phyloP scores from a whole-genome alignment of 2,888 invertebrate genomes.

The Seira sanloemensis region DNA sequence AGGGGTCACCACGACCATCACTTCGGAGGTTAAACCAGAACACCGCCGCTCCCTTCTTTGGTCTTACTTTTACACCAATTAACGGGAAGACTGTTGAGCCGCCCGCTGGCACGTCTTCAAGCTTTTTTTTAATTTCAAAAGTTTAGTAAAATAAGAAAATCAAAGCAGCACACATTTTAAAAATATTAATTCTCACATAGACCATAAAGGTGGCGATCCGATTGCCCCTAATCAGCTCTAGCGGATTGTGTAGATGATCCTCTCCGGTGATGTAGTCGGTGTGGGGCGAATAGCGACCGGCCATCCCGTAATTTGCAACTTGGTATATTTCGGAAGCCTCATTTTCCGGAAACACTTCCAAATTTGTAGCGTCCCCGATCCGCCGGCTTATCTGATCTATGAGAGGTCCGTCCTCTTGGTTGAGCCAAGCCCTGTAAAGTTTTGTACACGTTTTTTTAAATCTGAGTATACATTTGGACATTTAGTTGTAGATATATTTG shows the following conservation, averaged over 20 bases:
- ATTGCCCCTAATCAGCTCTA: slow-evolving; percentile 73
- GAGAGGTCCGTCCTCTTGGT: slow-evolving; percentile 70
- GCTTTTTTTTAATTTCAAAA: slow-evolving; percentile 51
- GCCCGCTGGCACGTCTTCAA: slow-evolving; percentile 74
- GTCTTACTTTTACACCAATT: slow-evolving; percentile 73
- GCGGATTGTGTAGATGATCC: slow-evolving; percentile 67
- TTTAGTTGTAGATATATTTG: neutral
- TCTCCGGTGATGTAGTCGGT: slow-evolving; percentile 73
- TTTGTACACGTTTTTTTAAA: neutral
- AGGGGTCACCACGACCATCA: slow-evolving; percentile 73
- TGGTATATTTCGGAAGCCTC: slow-evolving; percentile 73
- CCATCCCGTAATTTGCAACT: slow-evolving; percentile 75
- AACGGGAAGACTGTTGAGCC: slow-evolving; percentile 74
- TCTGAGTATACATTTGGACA: neutral
- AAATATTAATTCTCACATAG: slow-evolving; percentile 68
- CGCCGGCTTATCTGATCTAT: slow-evolving; percentile 66
- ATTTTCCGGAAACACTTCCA: slow-evolving; percentile 71
- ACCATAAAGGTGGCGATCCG: slow-evolving; percentile 74
- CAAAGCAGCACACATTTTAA: neutral
- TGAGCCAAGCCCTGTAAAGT: slow-evolving; percentile 74
- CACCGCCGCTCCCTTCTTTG: slow-evolving; percentile 73
- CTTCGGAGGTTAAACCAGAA: slow-evolving; percentile 74
- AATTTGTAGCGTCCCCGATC: slow-evolving; percentile 70
- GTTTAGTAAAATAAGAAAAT: neutral
- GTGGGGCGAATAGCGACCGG: slow-evolving; percentile 74